Conservation (phyloP, 2,113 vertebrate genomes). For the Gymnobelideus leadbeateri region DNA sequence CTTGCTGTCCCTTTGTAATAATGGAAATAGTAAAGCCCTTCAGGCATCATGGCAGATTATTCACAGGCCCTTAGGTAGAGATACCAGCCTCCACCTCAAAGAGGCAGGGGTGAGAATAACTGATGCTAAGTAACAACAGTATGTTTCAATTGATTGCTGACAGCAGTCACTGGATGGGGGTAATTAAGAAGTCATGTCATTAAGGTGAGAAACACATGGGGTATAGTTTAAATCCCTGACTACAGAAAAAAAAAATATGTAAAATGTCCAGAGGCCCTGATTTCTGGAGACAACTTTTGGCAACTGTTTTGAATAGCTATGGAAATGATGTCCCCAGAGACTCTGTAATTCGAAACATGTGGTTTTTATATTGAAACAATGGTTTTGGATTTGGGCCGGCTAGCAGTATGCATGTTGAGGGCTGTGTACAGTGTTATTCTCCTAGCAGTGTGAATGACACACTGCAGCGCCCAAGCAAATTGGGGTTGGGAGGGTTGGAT, state of each 20-base stretch:
- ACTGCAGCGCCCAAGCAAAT: constrained; percentile 52
- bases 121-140: constrained; percentile 9
- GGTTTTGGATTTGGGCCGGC: constrained; percentile 62
- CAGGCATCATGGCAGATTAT: constrained; percentile 13
- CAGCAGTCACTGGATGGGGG: constrained; percentile 14
- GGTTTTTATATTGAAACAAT: constrained; percentile 39
- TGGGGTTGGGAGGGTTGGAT: constrained; percentile 61
- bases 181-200: constrained; percentile 27
- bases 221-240: constrained; percentile 18
- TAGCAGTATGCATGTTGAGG: constrained; percentile 27
- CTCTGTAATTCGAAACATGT: constrained; percentile 51
- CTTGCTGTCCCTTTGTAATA: constrained; percentile 1
- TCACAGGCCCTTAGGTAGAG: not conserved
- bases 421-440: constrained; percentile 30
- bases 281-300: constrained; percentile 52
- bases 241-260: constrained; percentile 52
- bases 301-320: constrained; percentile 56
- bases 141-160: constrained; percentile 20
- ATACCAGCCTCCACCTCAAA: not conserved
- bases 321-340: constrained; percentile 51
- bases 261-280: constrained; percentile 48
- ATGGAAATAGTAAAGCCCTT: constrained; percentile 27
- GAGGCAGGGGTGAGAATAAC: constrained; percentile 6
- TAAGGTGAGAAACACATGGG: constrained; percentile 40
- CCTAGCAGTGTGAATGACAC: constrained; percentile 51